Base-by-base conservation (phyloP, 2,113 vertebrate genomes). In the Haemorhous mexicanus region DNA sequence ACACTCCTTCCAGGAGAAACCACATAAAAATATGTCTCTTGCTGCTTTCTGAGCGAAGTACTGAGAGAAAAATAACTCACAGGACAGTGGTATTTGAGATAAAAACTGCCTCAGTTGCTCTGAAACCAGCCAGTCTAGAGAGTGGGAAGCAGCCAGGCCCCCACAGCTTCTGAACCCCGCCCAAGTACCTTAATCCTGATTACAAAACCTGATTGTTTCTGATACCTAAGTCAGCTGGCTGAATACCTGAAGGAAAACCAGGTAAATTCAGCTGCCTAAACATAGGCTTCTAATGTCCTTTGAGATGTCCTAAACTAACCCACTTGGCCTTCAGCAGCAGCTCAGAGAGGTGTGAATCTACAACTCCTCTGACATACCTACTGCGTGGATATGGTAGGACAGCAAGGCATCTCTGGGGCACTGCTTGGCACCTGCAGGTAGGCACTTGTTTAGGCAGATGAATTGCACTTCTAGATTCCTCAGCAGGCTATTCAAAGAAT, bases 361-460 rank as follows among this genome's bases (percentile, higher is more conserved):
- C 28, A 56, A 3, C 16, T 67, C 28, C 61, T 93, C 43, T 41
- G 47, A 37, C 39, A 7, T 17, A 8, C 2, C 41, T 24, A 4
- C 37, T n/a, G 8, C 2, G 12, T 81, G 76, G 13, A 19, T 69
- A 20, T 17, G 0, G 0, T 32, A 32, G 79, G 39, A 37, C 16
- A 53, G 68, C 44, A 78, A 39, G 8, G 30, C 66, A 47, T 46
- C 62, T 64, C 52, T 21, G 52, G 90, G 70, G 32, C 66, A 76
- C 46, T 69, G 46, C 32, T 44, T 64, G 77, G 41, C 41, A 80
- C 41, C 44, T 7, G 6, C 59, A 74, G 43, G 80, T 17, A 33
- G 68, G 59, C 59, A 55, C 61, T 77, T 77, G 64, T 73, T 74
- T 39, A 55, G 61, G 59, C 46, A 78, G 64, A 68, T 39, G 12